A percentile compares a stretch with the other conserved stretches of the same genome.
phyloP scores from a whole-genome alignment of 2,797 vertebrate species.

The Esox lucius region DNA sequence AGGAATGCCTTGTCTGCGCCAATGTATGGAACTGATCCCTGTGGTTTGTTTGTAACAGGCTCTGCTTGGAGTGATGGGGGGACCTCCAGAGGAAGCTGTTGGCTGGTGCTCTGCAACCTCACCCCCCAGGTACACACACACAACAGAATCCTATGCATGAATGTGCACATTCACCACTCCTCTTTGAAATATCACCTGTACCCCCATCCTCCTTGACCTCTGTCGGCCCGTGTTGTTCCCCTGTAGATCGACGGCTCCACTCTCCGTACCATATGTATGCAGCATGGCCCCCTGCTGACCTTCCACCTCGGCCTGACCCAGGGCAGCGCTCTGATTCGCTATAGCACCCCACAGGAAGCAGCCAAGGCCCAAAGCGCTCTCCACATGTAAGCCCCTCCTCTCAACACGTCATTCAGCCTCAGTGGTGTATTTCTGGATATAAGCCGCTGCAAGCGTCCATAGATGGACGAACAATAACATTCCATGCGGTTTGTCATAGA shows the following conservation, averaged over 20 bases:
- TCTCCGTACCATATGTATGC: slow-evolving; percentile 92
- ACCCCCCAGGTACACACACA: slow-evolving; percentile 84
- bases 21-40: not conserved
- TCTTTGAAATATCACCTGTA: slow-evolving; percentile 50
- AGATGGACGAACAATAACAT: not conserved
- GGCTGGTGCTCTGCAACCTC: slow-evolving; percentile 92
- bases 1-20: not conserved
- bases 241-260: slow-evolving; percentile 88
- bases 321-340: slow-evolving; percentile 91
- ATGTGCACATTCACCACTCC: not conserved
- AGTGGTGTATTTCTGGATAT: not conserved
- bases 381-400: slow-evolving; percentile 79
- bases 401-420: not conserved
- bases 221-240: not conserved
- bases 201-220: not conserved
- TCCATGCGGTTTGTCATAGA: not conserved
- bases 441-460: not conserved
- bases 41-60: slow-evolving; percentile 60
- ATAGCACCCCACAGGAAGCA: slow-evolving; percentile 90
- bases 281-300: slow-evolving; percentile 92
- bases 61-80: slow-evolving; percentile 89
- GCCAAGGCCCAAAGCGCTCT: slow-evolving; percentile 92
- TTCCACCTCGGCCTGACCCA: slow-evolving; percentile 94
- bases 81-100: slow-evolving; percentile 86
- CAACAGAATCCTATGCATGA: slow-evolving; percentile 71